These are phyloP conservation scores for Drosophila subobscura DNA, from an alignment of 1,140 invertebrate species.

Conservation along the genomic window DNA sequence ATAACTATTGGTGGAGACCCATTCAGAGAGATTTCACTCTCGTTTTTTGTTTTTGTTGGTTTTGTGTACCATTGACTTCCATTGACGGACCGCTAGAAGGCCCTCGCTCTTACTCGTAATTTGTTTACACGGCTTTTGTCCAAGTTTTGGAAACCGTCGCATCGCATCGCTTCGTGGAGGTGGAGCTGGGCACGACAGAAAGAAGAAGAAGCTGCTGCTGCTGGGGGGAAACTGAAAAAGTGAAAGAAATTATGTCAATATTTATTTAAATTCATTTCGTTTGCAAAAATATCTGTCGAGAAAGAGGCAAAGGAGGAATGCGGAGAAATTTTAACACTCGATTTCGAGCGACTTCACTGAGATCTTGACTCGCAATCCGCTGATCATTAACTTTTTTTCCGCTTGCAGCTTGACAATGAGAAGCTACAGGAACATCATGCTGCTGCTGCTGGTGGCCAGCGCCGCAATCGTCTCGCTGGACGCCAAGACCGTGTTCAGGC, in stretches of 20 bases:
- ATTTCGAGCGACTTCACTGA: conserved; percentile 53
- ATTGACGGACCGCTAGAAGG: conserved; percentile 10
- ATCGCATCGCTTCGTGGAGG: not conserved
- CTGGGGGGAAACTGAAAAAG: conserved; percentile 28
- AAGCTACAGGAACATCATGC: conserved; percentile 21
- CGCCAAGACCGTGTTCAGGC: conserved; percentile 68
- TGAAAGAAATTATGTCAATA: conserved; percentile 80
- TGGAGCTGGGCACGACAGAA: not conserved
- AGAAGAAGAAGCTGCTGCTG: conserved; percentile 2
- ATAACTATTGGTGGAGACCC: conserved; percentile 47
- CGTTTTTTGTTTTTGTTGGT: conserved; percentile 56
- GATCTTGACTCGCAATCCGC: conserved; percentile 33
- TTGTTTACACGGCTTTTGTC: conserved; percentile 44
- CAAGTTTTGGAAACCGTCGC: not conserved
- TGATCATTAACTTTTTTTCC: not conserved
- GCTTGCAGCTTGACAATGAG: conserved; percentile 42
- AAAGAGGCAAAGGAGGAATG: conserved; percentile 29
- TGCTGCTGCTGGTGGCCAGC: conserved; percentile 53
- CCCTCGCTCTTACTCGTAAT: conserved; percentile 17
- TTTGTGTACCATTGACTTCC: conserved; percentile 12
- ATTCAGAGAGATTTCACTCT: conserved; percentile 71
- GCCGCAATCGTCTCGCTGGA: conserved; percentile 15
- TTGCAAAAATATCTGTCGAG: conserved; percentile 40
- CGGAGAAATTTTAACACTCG: conserved; percentile 74
- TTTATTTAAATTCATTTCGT: conserved; percentile 81